Conservation (phyloP, 2,888 invertebrate genomes). For the Odontothrips loti region DNA sequence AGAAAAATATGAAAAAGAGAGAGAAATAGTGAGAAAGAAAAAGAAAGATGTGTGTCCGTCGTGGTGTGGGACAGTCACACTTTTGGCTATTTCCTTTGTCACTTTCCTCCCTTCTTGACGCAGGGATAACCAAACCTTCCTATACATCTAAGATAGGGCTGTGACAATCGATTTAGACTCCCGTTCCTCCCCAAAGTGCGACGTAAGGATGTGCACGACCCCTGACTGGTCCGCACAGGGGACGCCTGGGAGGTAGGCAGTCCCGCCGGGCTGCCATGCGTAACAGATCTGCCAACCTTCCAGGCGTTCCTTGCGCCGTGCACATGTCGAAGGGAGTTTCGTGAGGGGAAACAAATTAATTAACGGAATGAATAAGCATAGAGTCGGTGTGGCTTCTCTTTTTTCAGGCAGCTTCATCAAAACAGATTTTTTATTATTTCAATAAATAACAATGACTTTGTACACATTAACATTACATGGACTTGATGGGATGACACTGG, state of each 20-base stretch:
- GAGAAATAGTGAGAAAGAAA: not conserved
- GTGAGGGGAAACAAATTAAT: no score
- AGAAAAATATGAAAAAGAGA: not conserved
- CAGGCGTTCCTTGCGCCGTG: not conserved
- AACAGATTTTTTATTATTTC: not conserved
- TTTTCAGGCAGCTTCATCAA: not conserved
- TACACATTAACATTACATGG: constrained; percentile 4
- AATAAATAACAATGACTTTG: constrained; percentile 27
- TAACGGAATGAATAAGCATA: not conserved
- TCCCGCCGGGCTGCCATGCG: not conserved
- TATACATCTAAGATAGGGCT: no score
- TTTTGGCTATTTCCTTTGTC: no score
- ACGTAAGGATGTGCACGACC: no score
- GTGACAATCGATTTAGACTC: no score
- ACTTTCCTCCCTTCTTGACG: no score
- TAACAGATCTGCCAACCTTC: not conserved
- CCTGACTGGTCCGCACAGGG: no score
- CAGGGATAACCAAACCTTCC: no score
- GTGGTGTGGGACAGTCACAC: not conserved
- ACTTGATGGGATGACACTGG: constrained; percentile 22
- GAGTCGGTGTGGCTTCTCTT: not conserved
- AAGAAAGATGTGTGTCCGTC: not conserved
- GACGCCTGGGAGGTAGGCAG: not conserved
- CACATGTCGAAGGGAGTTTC: no score
- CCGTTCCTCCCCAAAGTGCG: no score